Base-by-base conservation (phyloP, 2,888 invertebrate species). In the Troides oblongomaculatus region DNA sequence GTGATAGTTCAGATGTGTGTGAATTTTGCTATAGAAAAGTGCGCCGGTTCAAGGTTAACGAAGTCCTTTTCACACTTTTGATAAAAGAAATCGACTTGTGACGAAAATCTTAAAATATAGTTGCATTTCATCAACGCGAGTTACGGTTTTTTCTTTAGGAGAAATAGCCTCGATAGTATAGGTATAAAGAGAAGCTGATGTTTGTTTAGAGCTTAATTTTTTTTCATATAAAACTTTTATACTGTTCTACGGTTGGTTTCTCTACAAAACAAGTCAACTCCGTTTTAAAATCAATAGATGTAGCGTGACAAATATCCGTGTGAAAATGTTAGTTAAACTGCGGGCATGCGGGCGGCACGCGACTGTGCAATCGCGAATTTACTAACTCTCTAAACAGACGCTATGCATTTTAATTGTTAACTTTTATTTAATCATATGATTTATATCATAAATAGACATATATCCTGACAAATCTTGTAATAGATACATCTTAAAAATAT, bases 311-410 rank as follows among this genome's bases (percentile, higher is more conserved):
- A 71, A 71, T 70, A 64, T 58, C 61, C 72, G 70, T 71, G 71
- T 68, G 68, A 73, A 71, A 71, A 30, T 62, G 62, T 58, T 64
- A 30, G 43, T 56, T 39, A 56, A 30, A 53, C 53, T 70, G 77
- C 75, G 80, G 78, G 78, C 71, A 86, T 88, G 85, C 87, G 87
- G 87, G 88, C 66, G 82, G 78, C 87, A 85, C 85, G 83, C 80
- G 84, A 72, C 75, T 18, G 5, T 25, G 30, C n/a, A 69, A 63
- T 66, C 68, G 73, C 70, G 67, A 69, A 75, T 72, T 71, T 65
- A 74, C 57, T 58, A 23, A 58, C 23, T 7, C 23, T 58, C 12
- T 7, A 14, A 18, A 58, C 57, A 12, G 57, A n/a, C n/a, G 4
- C n/a, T 53, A n/a, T 53, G 5, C 5, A 53, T 4, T 18, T n/a